A percentile compares a stretch with the other conserved stretches of the same genome.
phyloP scores from a whole-genome alignment of 2,888 invertebrate species.

The Rhaphigaster nebulosa region DNA sequence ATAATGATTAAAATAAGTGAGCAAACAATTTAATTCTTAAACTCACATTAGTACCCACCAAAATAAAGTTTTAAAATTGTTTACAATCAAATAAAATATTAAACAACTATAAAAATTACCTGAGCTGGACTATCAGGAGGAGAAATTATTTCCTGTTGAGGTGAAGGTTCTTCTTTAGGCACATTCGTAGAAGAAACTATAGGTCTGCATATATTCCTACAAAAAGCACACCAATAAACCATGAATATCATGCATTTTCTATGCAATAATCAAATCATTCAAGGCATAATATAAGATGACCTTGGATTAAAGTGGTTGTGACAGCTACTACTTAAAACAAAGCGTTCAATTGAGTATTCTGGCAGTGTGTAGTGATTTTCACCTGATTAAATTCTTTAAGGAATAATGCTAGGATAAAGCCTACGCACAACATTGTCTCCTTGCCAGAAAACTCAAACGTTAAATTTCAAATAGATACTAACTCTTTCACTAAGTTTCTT shows the following conservation, averaged over 20 bases:
- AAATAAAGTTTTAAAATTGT: background rate
- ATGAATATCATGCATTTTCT: slow-evolving; percentile 14
- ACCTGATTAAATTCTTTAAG: slow-evolving; percentile 12
- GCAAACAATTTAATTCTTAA: background rate
- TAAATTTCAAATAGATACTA: slow-evolving; percentile 29
- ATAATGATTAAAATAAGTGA: background rate
- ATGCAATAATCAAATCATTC: slow-evolving; percentile 47
- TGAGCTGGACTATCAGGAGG: slow-evolving; percentile 62
- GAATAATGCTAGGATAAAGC: background rate
- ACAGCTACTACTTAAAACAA: slow-evolving; percentile 46
- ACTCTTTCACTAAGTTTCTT: slow-evolving; percentile 22
- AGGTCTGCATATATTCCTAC: slow-evolving; percentile 60
- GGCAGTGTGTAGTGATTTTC: slow-evolving; percentile 16
- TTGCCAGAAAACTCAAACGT: background rate
- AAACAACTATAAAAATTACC: slow-evolving; percentile 38
- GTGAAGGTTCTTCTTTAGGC: slow-evolving; percentile 57
- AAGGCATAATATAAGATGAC: slow-evolving; percentile 41
- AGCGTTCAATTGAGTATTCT: slow-evolving; percentile 35
- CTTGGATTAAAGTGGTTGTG: slow-evolving; percentile 53
- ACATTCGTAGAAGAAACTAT: slow-evolving; percentile 59
- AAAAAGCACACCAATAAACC: slow-evolving; percentile 32
- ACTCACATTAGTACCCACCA: background rate
- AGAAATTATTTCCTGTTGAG: slow-evolving; percentile 53
- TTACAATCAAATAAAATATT: background rate
- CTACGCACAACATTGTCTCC: background rate